Evolutionary conservation across 2,888 invertebrate genomes (phyloP), one percentile per base, ranked within the genome.

Genomic region (Heliconius sara): DNA sequence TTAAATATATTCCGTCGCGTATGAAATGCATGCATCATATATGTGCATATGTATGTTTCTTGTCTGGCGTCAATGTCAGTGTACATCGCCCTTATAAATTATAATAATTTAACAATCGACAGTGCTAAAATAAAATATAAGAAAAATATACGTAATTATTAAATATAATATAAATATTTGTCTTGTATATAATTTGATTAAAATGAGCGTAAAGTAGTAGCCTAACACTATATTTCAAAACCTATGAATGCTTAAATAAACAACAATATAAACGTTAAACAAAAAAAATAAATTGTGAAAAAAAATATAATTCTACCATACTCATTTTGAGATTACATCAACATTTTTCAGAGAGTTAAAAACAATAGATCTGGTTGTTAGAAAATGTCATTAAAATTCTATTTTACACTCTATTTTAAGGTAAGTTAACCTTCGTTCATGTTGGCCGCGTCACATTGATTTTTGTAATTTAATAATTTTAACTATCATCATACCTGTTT

Each of bases 391-490:
- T 34, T 4, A 7, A 7, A 34, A 34, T 6, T 34, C 34, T 6
- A 34, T 65, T 68, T 80, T 71, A 77, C 63, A 70, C 77, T 81
- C 81, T 81, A 81, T 81, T 81, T 77, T 57, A 47, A 79, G 43
- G 2, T 60, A 16, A 27, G 77, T 79, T 77, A 81, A 81, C 81
- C 81, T 79, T 81, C 81, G 81, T 47, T 65, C 66, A 70, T 79
- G 63, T 73, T 78, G 79, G 74, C 70, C 70, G 65, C 79, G n/a
- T 52, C 76, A 76, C 79, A 80, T 82, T 77, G 78, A 79, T 81
- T 77, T 81, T 79, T 80, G 76, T 80, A 27, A 77, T 27, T 78
- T 71, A 79, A 83, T 82, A 80, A 81, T 77, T 81, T 70, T 74
- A 75, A 79, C 79, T 70, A 78, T 73, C 39, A 68, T 75, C 79